Evolutionary conservation across 2,797 vertebrate species (phyloP).

Genomic region (Lagocephalus sceleratus): DNA sequence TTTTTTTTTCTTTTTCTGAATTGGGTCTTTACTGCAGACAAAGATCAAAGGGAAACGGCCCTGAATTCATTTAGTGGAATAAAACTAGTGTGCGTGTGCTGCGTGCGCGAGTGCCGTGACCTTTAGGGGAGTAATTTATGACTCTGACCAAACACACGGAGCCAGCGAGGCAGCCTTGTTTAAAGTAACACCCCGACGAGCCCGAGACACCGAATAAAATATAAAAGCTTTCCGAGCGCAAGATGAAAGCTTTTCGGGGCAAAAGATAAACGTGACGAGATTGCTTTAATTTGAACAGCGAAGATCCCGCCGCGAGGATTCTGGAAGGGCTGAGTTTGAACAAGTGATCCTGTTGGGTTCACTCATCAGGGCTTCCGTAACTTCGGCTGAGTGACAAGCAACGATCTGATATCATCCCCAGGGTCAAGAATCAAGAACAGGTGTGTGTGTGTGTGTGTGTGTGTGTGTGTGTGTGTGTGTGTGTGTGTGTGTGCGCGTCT

Average conservation of each 20-base stretch:
- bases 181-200: too few relatives aligned
- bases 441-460: constrained; percentile 41
- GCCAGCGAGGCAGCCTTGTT: too few relatives aligned
- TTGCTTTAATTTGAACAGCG: constrained; percentile 36
- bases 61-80: constrained; percentile 20
- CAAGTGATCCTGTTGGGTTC: constrained; percentile 33
- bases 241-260: neutral
- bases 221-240: too few relatives aligned
- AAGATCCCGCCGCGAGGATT: constrained; percentile 22
- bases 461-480: constrained; percentile 11
- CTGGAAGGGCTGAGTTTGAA: constrained; percentile 20
- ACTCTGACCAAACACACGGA: constrained; percentile 7
- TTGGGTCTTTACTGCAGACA: constrained; percentile 15
- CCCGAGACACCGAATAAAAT: too few relatives aligned
- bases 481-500: constrained; percentile 1
- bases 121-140: constrained; percentile 35
- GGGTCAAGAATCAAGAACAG: constrained; percentile 57
- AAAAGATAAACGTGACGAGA: constrained; percentile 23
- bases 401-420: constrained; percentile 49
- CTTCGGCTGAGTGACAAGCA: constrained; percentile 47
- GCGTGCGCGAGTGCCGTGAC: constrained; percentile 21
- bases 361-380: constrained; percentile 31
- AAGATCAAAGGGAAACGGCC: constrained; percentile 20
- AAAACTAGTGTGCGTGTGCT: constrained; percentile 8
- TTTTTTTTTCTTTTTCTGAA: constrained; percentile 22